A percentile compares a stretch with the other conserved stretches of the same genome.
Evolutionary conservation across 2,888 invertebrate genomes (phyloP).

Genomic region (Dastarcus helophoroides): DNA sequence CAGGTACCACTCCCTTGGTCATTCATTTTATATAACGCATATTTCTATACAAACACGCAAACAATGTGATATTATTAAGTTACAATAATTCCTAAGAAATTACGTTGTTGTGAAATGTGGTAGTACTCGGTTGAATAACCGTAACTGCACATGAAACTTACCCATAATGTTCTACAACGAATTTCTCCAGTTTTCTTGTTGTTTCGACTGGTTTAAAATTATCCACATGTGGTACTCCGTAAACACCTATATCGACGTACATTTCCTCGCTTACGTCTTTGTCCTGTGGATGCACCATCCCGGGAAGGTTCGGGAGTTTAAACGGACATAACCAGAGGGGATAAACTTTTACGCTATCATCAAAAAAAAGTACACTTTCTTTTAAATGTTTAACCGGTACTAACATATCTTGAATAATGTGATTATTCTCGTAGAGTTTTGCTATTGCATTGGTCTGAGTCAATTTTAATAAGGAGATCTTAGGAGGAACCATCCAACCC

Average conservation of each 20-base stretch:
- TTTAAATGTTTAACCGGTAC: conserved; percentile 54
- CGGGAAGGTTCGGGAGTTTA: conserved; percentile 54
- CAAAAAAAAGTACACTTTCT: conserved; percentile 51
- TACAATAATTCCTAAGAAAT: no score
- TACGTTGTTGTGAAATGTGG: no score
- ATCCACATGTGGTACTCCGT: conserved; percentile 58
- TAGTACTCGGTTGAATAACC: no score
- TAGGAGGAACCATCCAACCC: conserved; percentile 77
- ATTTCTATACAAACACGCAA: no score
- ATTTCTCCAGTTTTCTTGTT: conserved; percentile 57
- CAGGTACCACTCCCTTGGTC: no score
- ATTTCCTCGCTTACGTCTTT: conserved; percentile 35
- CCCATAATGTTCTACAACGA: conserved; percentile 55
- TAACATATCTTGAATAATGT: conserved; percentile 74
- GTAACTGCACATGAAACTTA: no score
- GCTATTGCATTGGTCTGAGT: conserved; percentile 60
- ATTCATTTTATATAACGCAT: no score
- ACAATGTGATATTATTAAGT: no score
- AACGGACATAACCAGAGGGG: conserved; percentile 80
- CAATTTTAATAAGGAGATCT: conserved; percentile 66
- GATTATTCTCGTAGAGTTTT: conserved; percentile 61
- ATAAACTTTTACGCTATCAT: conserved; percentile 54
- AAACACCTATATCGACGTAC: conserved; percentile 73
- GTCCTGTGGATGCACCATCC: conserved; percentile 51
- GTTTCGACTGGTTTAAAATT: conserved; percentile 51